Evolutionary conservation across 2,888 invertebrate species (phyloP), one percentile per base, ranked within the genome.

Genomic region (Agriopis leucophaearia): DNA sequence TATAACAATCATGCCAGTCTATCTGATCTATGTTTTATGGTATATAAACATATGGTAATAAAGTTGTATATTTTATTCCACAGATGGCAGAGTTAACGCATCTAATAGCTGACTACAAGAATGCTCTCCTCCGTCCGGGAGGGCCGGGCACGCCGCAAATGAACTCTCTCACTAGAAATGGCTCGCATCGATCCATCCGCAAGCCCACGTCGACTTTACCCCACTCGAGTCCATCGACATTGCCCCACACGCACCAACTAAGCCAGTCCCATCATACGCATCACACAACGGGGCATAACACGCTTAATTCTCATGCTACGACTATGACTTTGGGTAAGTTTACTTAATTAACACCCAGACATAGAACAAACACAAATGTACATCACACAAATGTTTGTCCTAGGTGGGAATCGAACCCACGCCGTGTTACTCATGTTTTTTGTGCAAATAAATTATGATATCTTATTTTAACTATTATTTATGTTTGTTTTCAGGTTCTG

Each of bases 71-170:
- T 35, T 57, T 58, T 15, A 2, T 0, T 36, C 58, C 68, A 3
- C 90, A 97, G 96, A 98, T 98, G 89, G 95, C 97, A 64, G 98
- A 98, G 94, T 96, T 98, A 68, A 98, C 98, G 0, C 95, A 98
- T 72, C 94, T 98, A 36, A 98, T 98, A 83, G 98, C 98, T 35
- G 98, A 98, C 91, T 98, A 98, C 89, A 98, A 98, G 96, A 98
- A 98, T 92, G 97, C 98, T 0, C 87, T 97, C 76, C 96, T 96
- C 0, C 96, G 97, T 44, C 96, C 96, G 64, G 95, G 96, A 50
- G 92, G 95, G 66, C 96, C 97, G 0, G 97, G 96, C 8, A 97
- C 97, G 0, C 97, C 97, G 0, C 96, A 96, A 76, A 95, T 97
- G 95, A 96, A 96, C 83, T 97, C 97, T 0, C 93, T 97, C 9